Evolutionary conservation across 2,888 invertebrate species (phyloP), one percentile per base, ranked within the genome.

Genomic region (Stomorhina lunata): DNA sequence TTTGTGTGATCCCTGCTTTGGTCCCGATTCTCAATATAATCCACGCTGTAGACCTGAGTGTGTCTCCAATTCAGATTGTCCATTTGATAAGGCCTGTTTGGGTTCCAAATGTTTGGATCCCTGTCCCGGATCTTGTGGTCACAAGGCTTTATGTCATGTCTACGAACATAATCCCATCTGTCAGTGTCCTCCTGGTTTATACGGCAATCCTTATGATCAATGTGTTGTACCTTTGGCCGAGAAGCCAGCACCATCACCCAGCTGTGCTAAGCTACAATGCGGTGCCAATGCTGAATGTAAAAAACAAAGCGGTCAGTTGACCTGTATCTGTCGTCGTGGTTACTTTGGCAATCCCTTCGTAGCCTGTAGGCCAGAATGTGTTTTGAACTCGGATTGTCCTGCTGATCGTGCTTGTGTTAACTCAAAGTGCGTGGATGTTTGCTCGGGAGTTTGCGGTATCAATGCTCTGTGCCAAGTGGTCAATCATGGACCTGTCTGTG

Each of bases 21-120:
- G 95, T 50, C 93, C 94, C 1, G 93, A 94, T 85, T 93, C 94
- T 40, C 92, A 93, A 53, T 94, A 94, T 85, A 95, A 95, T 90
- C 95, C 95, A 27, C 93, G 93, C 34, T 97, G 97, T 86, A 93
- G 95, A 88, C 96, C 96, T 34, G 96, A 97, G 92, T 97, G 97
- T 91, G 91, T 97, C 63, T 93, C 95, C 15, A 95, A 95, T 88
- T 94, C 95, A 1, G 96, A 97, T 87, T 97, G 97, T 92, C 93
- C 94, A 63, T 95, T 95, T 87, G 92, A 95, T 88, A 94, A 93
- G 87, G 95, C 96, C 72, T 97, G 96, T 88, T 91, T 96, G 65
- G 93, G 94, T 83, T 94, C 94, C 86, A 93, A 92, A 88, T 97
- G 97, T 88, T 90, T 93, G 12, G 95, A 96, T 90, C 96, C 96